Percentiles rank a stretch among this genome's conserved stretches.
Evolutionary conservation across 2,888 invertebrate species (phyloP).

Genomic region (Melanostoma scalare): DNA sequence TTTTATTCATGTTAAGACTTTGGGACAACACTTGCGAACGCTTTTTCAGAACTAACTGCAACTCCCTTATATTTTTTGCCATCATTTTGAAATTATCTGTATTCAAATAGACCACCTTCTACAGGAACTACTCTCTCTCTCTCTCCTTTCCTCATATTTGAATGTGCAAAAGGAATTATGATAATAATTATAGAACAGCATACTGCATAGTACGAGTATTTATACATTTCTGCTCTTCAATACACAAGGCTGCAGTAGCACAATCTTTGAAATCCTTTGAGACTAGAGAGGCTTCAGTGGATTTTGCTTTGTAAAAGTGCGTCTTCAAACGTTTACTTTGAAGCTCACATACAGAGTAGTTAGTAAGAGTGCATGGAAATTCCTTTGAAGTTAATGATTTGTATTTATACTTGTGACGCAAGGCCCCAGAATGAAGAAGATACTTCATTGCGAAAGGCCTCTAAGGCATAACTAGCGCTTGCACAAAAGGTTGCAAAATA

Average conservation of each 20-base stretch:
- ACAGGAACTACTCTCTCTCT: no score
- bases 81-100: no score
- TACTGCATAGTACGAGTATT: neutral
- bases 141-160: no score
- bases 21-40: no score
- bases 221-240: neutral
- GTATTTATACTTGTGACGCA: conserved; percentile 47
- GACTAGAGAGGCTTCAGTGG: conserved; percentile 39
- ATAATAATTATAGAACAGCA: conserved; percentile 27
- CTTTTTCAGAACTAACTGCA: no score
- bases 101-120: no score
- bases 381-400: conserved; percentile 67
- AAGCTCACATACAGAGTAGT: conserved; percentile 39
- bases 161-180: conserved; percentile 17
- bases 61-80: no score
- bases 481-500: conserved; percentile 59
- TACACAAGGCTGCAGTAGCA: neutral
- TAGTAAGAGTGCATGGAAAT: conserved; percentile 41
- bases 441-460: conserved; percentile 48
- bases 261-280: conserved; percentile 55
- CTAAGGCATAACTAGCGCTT: conserved; percentile 49
- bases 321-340: conserved; percentile 69
- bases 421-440: conserved; percentile 38
- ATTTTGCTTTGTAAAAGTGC: conserved; percentile 53
- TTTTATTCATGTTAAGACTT: no score